Evolutionary conservation across 2,888 invertebrate genomes (phyloP), one percentile per base, ranked within the genome.

Genomic region (Drosophila lutescens): DNA sequence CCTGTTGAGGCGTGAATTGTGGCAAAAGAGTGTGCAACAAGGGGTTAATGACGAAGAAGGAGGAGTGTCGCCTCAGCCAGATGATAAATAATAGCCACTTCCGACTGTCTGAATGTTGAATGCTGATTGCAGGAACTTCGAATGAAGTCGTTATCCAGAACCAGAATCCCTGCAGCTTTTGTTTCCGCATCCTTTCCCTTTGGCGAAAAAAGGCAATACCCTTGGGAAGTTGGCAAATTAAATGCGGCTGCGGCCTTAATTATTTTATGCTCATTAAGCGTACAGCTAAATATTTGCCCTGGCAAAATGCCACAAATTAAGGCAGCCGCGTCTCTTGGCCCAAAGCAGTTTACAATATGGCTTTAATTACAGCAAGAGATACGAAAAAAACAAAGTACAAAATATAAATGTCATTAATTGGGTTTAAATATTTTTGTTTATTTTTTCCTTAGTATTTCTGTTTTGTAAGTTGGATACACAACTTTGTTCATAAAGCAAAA

Each of bases 251-350:
- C 71, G 80, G 75, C 80, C 88, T 89, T 86, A 89, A 86, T 88
- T 84, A 84, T 88, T 86, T 79, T 61, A 71, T 88, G 88, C 88
- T 89, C 84, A 85, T 85, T 85, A 89, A 88, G 66, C 78, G 74
- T 62, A 47, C 50, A 49, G 46, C 57, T 46, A 59, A 59, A 46
- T 63, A 76, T 77, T 75, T 70, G 67, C 68, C 55, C 66, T 58
- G 68, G 12, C 68, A 59, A 56, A 65, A 46, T 71, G 76, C 32
- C 67, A 55, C 61, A 70, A 77, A 77, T 78, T 56, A 74, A 77
- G 69, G 63, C 80, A 70, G 63, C 83, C 66, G 57, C 69, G 76
- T 74, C 80, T 78, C 85, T 86, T 86, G 82, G 85, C 85, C 81
- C 74, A 80, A 67, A 80, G 74, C 74, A 71, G 81, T 84, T 84